phyloP scores from a whole-genome alignment of 2,888 invertebrate genomes.

The Tortricodes alternella region DNA sequence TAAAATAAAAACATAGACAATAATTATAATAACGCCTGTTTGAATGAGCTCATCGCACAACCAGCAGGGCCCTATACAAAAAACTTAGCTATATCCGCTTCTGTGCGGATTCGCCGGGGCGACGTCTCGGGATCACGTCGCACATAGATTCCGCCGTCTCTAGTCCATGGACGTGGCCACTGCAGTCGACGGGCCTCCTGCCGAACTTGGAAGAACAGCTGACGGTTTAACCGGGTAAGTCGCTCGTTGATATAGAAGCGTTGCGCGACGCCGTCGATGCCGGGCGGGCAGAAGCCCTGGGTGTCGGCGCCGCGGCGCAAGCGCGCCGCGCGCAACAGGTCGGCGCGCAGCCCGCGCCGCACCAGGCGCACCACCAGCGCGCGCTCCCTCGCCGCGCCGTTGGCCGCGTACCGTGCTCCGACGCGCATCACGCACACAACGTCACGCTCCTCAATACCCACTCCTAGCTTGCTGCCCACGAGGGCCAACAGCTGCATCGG shows the following conservation, averaged over 20 bases:
- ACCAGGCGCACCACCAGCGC: conserved; percentile 1
- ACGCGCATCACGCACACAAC: background rate
- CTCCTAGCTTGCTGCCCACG: background rate
- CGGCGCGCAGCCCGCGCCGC: background rate
- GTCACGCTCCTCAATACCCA: background rate
- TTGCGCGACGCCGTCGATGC: background rate
- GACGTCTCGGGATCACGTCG: background rate
- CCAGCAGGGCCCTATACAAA: too few species aligned
- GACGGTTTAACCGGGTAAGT: conserved; percentile 8
- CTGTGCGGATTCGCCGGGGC: background rate
- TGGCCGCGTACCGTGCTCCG: too few species aligned
- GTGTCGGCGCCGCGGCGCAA: background rate
- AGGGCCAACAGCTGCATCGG: background rate
- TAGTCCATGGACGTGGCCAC: background rate
- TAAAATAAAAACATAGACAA: too few species aligned
- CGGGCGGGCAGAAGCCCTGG: background rate
- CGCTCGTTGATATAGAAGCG: conserved; percentile 16
- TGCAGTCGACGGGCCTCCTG: background rate
- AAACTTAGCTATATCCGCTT: background rate
- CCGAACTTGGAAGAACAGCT: conserved; percentile 6
- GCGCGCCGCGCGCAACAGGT: conserved; percentile 1
- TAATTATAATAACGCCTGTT: too few species aligned
- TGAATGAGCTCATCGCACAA: too few species aligned
- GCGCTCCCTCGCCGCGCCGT: background rate
- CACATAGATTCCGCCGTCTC: background rate